These are phyloP conservation scores for Protosalanx chinensis DNA, from an alignment of 2,797 vertebrate genomes.

Conservation along the genomic window DNA sequence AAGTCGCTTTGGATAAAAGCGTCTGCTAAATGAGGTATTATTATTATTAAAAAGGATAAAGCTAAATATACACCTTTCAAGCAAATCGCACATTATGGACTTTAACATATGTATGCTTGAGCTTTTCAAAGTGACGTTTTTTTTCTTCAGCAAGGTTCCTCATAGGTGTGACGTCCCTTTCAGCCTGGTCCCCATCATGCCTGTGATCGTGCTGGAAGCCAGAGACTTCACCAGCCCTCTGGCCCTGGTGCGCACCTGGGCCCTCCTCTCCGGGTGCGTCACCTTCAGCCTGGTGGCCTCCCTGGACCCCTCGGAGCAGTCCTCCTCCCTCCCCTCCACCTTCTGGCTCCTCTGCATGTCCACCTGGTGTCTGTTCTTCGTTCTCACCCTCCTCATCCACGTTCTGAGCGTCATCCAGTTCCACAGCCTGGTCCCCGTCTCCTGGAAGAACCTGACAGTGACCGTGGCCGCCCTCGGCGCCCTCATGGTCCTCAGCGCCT, in stretches of 20 bases:
- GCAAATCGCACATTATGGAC: not conserved
- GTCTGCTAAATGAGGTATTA: too few species aligned
- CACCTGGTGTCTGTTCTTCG: slow-evolving; percentile 76
- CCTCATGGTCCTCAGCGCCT: slow-evolving; percentile 62
- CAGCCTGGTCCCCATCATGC: slow-evolving; percentile 50
- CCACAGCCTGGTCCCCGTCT: slow-evolving; percentile 73
- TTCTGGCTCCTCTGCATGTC: slow-evolving; percentile 69
- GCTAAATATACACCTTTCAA: not conserved
- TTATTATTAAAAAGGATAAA: not conserved
- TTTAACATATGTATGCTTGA: not conserved
- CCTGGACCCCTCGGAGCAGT: not conserved
- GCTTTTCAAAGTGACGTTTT: not conserved
- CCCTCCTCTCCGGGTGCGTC: slow-evolving; percentile 60
- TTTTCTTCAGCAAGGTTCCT: too few species aligned
- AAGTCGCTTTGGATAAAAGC: too few species aligned
- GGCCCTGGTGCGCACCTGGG: slow-evolving; percentile 63
- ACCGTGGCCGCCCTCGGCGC: slow-evolving; percentile 59
- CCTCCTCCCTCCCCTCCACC: fast-evolving
- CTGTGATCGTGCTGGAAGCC: slow-evolving; percentile 71
- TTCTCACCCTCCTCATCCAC: slow-evolving; percentile 67
- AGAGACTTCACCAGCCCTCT: slow-evolving; percentile 68
- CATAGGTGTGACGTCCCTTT: too few species aligned
- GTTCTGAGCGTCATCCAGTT: slow-evolving; percentile 71
- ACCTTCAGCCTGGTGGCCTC: slow-evolving; percentile 70
- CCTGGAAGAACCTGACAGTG: slow-evolving; percentile 77